A percentile compares a stretch with the other conserved stretches of the same genome.
Evolutionary conservation across 2,888 invertebrate species (phyloP).

Genomic region (Caenorhabditis auriculariae): DNA sequence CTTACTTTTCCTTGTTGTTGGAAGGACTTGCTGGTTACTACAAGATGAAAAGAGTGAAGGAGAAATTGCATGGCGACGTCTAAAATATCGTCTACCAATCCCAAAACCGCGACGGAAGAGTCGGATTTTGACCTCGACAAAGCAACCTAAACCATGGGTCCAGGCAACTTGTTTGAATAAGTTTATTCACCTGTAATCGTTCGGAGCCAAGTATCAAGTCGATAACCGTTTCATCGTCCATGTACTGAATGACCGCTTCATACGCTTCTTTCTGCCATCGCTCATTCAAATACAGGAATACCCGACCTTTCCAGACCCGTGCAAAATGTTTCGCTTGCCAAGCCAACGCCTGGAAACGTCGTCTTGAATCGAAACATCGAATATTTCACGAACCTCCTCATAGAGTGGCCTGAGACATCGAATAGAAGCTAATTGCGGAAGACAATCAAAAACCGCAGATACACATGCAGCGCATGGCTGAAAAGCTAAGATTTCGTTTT

Average conservation of each 20-base stretch:
- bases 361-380: neutral
- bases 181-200: conserved; percentile 72
- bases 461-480: conserved; percentile 86
- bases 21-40: conserved; percentile 75
- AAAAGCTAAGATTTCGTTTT: conserved; percentile 48
- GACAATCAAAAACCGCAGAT: conserved; percentile 82
- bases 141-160: conserved; percentile 23
- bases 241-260: conserved; percentile 43
- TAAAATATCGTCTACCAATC: conserved; percentile 78
- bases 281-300: conserved; percentile 81
- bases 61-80: conserved; percentile 81
- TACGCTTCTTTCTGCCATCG: conserved; percentile 68
- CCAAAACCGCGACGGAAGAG: conserved; percentile 80
- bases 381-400: conserved; percentile 39
- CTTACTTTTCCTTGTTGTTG: conserved; percentile 71
- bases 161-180: neutral
- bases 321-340: conserved; percentile 73
- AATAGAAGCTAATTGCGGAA: conserved; percentile 76
- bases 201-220: conserved; percentile 84
- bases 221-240: conserved; percentile 77
- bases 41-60: conserved; percentile 77
- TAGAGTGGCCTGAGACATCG: conserved; percentile 44
- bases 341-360: conserved; percentile 39
- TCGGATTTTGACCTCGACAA: conserved; percentile 65
- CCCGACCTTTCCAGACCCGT: conserved; percentile 86